phyloP scores from a whole-genome alignment of 2,888 invertebrate genomes.

The Cyclophora albipunctata region DNA sequence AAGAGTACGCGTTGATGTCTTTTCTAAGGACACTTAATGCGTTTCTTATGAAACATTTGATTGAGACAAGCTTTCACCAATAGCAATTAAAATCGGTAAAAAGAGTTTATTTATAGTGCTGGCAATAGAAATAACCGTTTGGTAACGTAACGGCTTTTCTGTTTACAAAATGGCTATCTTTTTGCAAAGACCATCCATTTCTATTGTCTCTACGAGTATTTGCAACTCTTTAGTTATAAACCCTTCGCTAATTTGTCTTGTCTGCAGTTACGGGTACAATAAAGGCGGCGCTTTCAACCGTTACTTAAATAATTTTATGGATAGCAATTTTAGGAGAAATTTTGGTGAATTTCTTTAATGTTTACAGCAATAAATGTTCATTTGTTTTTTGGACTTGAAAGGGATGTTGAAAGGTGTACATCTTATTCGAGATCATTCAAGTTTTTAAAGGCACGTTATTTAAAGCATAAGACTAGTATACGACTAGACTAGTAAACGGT shows the following conservation, averaged over 20 bases:
- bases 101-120: constrained; percentile 24
- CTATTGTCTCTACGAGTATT: constrained; percentile 39
- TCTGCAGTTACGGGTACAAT: constrained; percentile 35
- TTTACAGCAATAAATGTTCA: constrained; percentile 22
- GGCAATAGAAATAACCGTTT: constrained; percentile 50
- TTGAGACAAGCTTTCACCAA: no score
- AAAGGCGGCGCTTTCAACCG: constrained; percentile 35
- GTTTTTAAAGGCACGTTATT: no score
- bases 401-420: no score
- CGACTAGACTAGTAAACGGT: no score
- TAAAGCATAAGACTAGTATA: no score
- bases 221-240: constrained; percentile 50
- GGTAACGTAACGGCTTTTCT: constrained; percentile 35
- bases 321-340: constrained; percentile 13
- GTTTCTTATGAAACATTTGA: no score
- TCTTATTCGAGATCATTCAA: no score
- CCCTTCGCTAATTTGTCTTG: constrained; percentile 36
- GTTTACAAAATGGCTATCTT: no score
- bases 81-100: not conserved
- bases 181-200: constrained; percentile 2
- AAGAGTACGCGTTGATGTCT: not conserved
- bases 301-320: constrained; percentile 19
- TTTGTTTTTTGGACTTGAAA: not conserved
- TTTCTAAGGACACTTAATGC: not conserved
- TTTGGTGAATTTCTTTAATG: constrained; percentile 18